A percentile compares a stretch with the other conserved stretches of the same genome.
Evolutionary conservation across 2,113 vertebrate species (phyloP).

Genomic region (Melanerpes formicivorus): DNA sequence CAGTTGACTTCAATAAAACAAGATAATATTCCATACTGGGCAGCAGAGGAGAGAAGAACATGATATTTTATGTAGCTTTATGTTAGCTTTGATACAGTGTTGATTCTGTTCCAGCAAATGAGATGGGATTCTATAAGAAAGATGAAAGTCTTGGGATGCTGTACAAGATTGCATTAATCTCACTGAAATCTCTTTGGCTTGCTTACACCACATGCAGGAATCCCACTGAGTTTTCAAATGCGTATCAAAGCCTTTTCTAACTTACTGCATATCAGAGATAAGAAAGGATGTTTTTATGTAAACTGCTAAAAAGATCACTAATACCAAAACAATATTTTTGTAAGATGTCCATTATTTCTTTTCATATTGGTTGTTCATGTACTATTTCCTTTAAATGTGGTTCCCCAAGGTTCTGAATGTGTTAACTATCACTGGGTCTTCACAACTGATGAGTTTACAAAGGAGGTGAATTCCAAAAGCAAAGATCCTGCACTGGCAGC

Average conservation of each 20-base stretch:
- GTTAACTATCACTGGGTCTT: not conserved
- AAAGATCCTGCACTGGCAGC: not conserved
- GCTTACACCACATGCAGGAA: slow-evolving; percentile 64
- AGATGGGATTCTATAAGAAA: not conserved
- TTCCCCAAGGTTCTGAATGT: not conserved
- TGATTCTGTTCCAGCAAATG: not conserved
- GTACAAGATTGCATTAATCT: not conserved
- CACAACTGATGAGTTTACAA: not conserved
- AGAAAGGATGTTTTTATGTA: not conserved
- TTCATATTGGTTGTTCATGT: not conserved
- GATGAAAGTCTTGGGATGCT: not conserved
- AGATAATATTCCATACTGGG: not conserved
- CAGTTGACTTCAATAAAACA: not conserved
- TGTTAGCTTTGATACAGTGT: slow-evolving; percentile 1
- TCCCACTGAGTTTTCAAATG: slow-evolving; percentile 77
- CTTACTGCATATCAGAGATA: not conserved
- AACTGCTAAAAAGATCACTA: not conserved
- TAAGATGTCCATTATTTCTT: not conserved
- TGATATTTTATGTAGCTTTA: not conserved
- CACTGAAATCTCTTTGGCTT: slow-evolving; percentile 53
- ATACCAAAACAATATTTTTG: not conserved
- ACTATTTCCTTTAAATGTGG: not conserved
- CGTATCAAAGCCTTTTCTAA: slow-evolving; percentile 61
- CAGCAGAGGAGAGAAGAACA: not conserved
- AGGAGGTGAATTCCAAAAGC: not conserved